Base-by-base conservation (phyloP, 2,797 vertebrate genomes). In the Chaenodraco wilsoni region DNA sequence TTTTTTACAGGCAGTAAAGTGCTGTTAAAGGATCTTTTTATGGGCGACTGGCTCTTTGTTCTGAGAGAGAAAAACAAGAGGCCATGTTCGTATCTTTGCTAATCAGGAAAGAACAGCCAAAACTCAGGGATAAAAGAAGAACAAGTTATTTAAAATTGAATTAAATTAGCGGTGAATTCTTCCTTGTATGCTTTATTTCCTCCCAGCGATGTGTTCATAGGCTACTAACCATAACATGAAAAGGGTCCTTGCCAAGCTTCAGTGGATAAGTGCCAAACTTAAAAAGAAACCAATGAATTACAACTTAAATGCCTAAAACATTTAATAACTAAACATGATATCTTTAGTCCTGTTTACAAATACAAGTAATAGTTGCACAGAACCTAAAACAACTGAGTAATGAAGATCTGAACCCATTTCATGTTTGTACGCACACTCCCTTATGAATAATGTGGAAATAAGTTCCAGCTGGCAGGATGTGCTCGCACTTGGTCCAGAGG, bases 1-100 rank as follows among this genome's bases (percentile, higher is more conserved):
- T 89, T 83, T 84, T 84, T 87, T 84, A 85, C 85, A 87, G 85
- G 80, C 85, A 82, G 74, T 90, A 82, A 87, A 89, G 67, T 76
- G 80, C 59, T 73, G 81, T 87, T 90, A 84, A 84, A 81, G 58
- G 49, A 78, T 56, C 19, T 74, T 86, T 91, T 90, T 88, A 86
- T 69, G 55, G 74, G 43, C 41, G 8, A 63, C 74, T 52, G 64
- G 65, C 64, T 88, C 78, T 88, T 88, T 87, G 82, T 85, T 88
- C 72, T 70, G 57, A 37, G 33, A 62, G 17, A 37, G 48, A n/a
- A 63, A 59, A 73, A 74, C 13, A n/a, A 82, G 59, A 63, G 31
- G 51, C n/a, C 66, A 46, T 65, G 46, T 84, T 88, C 82, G 62
- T 82, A 81, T 76, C 69, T 60, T 49, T 70, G 56, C 52, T 81